Evolutionary conservation across 2,797 vertebrate genomes (phyloP).

Genomic region (Ataeniobius toweri): DNA sequence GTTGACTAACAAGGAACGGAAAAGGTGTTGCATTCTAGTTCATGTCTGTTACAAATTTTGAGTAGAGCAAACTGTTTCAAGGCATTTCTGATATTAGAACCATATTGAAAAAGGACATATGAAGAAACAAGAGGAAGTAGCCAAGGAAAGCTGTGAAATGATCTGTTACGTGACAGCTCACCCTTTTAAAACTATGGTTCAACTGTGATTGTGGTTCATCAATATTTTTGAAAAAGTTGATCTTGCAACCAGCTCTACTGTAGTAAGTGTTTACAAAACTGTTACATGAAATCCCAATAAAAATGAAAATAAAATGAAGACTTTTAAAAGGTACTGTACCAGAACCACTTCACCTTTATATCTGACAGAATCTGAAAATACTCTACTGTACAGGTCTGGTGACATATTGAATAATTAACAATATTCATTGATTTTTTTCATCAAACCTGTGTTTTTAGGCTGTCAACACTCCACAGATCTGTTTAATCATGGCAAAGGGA

Average conservation of each 20-base stretch:
- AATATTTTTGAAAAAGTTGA: neutral
- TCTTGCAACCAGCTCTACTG: neutral
- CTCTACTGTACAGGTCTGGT: neutral
- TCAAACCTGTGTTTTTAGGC: neutral
- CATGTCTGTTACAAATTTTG: neutral
- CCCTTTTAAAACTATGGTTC: neutral
- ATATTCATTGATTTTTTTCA: neutral
- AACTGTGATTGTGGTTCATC: neutral
- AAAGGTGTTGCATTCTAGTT: neutral
- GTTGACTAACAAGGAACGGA: neutral
- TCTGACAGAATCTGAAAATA: neutral
- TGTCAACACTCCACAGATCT: neutral
- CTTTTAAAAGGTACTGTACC: neutral
- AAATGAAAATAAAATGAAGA: neutral
- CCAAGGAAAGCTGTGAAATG: neutral
- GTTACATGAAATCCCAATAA: neutral
- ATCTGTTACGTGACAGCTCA: neutral
- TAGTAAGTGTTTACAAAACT: neutral
- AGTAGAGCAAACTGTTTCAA: neutral
- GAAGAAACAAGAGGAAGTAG: conserved; percentile 1
- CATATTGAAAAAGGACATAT: neutral
- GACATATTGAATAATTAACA: neutral
- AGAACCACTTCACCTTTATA: neutral
- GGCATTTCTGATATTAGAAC: neutral
- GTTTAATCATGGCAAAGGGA: neutral